Evolutionary conservation across 2,888 invertebrate genomes (phyloP), one percentile per base, ranked within the genome.

Genomic region (Cryptocephalus primarius): DNA sequence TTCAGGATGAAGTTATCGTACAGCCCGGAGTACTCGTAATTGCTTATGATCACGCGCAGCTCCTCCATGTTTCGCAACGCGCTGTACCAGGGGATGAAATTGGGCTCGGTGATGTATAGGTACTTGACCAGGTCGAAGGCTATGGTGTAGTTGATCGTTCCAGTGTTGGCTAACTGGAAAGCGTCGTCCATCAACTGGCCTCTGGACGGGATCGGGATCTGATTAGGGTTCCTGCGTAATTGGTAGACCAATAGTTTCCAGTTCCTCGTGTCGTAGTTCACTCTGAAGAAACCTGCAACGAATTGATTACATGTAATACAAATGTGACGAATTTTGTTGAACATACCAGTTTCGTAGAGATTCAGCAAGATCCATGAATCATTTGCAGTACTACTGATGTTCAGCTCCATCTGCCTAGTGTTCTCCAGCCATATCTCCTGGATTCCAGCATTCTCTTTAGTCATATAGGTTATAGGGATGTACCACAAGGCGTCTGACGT

Each of bases 131-230:
- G 60, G 2, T 78, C 75, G 11, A 87, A 71, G 0, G 83, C 79
- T 6, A 76, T 69, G 40, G 70, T 71, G 62, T 83, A 83, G 57
- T 77, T 67, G 0, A 83, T 63, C 38, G 72, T 67, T 0, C 75
- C 75, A 0, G 74, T 72, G 58, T 80, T 75, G 10, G 83, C 83
- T 8, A 82, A 63, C 60, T 80, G 79, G 63, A 82, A 78, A 1
- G 83, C 78, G 60, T 88, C 88, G 60, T 86, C 83, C 8, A 88
- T 74, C 0, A 88, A 69, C 61, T 87, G 85, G 0, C 83, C 83
- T 45, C 82, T 74, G 33, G 80, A 79, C 3, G 79, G 70, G 0
- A 78, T 71, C 1, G 79, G 75, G 43, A 80, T 76, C 2, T 73
- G 66, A 1, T 63, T 55, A 1, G 73, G 63, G 39, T 66, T 57